Conservation (phyloP, 64 coral and sea anemone genomes). For the Porites australiensis region DNA sequence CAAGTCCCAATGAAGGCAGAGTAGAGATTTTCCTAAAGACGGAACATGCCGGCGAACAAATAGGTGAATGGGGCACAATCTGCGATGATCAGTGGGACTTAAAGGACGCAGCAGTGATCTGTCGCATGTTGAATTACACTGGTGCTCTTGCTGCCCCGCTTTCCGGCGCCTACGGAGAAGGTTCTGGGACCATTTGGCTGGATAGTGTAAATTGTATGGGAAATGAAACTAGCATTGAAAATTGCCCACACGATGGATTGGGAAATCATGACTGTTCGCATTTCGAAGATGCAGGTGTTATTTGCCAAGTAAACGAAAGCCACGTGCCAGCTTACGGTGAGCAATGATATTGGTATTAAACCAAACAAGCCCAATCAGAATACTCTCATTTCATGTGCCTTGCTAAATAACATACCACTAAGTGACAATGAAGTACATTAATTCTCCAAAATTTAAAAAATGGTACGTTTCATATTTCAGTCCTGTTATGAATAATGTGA, state of each 20-base stretch:
- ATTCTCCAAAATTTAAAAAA: too few species aligned
- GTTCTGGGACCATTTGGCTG: constrained; percentile 40
- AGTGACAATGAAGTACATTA: too few species aligned
- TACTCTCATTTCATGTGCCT: too few species aligned
- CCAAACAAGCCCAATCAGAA: too few species aligned
- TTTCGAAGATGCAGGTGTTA: background rate
- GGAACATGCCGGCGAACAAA: background rate
- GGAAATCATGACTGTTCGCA: constrained; percentile 26
- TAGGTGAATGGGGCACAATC: constrained; percentile 13
- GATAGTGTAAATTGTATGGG: constrained; percentile 39
- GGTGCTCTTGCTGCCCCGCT: constrained; percentile 50
- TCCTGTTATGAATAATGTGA: too few species aligned
- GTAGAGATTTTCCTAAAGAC: background rate
- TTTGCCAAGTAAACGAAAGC: constrained; percentile 36
- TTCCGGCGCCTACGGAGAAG: constrained; percentile 4
- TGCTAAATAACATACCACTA: too few species aligned
- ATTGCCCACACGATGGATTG: constrained; percentile 19
- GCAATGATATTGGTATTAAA: background rate
- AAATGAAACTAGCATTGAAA: constrained; percentile 27
- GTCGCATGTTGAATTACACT: constrained; percentile 61
- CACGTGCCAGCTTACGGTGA: background rate
- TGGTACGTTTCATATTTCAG: too few species aligned
- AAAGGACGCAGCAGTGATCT: constrained; percentile 53
- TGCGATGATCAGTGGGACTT: constrained; percentile 62
- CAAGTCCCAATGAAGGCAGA: constrained; percentile 13